These are phyloP conservation scores for Melieria crassipennis DNA, from an alignment of 2,888 invertebrate genomes.

Conservation along the genomic window DNA sequence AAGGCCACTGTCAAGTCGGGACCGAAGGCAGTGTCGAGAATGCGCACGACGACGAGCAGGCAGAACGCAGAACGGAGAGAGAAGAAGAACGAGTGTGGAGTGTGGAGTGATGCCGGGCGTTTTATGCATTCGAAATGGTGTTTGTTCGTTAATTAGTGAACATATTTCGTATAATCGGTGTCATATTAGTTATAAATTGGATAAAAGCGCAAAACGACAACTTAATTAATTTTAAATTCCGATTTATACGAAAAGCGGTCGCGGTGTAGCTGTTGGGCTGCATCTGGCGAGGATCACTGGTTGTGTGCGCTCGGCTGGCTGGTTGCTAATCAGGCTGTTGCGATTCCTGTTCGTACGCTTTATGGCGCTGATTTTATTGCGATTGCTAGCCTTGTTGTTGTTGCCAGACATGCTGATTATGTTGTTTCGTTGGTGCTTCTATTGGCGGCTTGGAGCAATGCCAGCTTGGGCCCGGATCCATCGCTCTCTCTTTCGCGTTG, in stretches of 20 bases:
- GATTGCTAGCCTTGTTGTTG: not conserved
- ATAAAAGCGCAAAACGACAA: slow-evolving; percentile 65
- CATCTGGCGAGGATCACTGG: no score
- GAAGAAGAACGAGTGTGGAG: not conserved
- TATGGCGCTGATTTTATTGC: not conserved
- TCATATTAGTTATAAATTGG: slow-evolving; percentile 66
- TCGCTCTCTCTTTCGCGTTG: no score
- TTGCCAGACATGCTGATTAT: slow-evolving; percentile 45
- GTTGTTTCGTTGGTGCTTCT: slow-evolving; percentile 45
- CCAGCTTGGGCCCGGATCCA: not conserved
- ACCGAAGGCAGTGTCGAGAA: no score
- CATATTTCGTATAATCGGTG: slow-evolving; percentile 66
- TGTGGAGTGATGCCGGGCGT: not conserved
- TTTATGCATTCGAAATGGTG: slow-evolving; percentile 49
- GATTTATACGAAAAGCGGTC: slow-evolving; percentile 46
- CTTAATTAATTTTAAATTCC: slow-evolving; percentile 65
- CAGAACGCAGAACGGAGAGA: not conserved
- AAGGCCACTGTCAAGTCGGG: no score
- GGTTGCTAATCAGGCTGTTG: not conserved
- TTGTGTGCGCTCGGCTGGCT: no score
- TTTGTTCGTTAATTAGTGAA: slow-evolving; percentile 66
- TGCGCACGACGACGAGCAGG: slow-evolving; percentile 3
- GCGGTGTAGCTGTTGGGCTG: no score
- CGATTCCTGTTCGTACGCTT: not conserved
- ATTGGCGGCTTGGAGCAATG: not conserved